A percentile compares a stretch with the other conserved stretches of the same genome.
These are phyloP conservation scores for Brotula barbata DNA, from an alignment of 2,797 vertebrate genomes.

Conservation along the genomic window DNA sequence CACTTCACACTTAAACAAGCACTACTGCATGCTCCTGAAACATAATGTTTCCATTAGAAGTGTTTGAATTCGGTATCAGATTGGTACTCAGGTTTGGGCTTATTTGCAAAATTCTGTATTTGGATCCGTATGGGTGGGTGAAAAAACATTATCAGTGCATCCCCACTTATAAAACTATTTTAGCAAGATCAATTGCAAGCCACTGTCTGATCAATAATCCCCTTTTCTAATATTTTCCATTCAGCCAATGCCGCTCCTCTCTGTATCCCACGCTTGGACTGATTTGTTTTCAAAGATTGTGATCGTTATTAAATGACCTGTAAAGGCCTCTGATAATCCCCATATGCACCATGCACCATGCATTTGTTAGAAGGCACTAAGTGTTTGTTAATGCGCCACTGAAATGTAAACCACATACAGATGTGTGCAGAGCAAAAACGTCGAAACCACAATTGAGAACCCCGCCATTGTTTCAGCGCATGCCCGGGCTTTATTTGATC, in stretches of 20 bases:
- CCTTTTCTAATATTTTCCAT: constrained; percentile 45
- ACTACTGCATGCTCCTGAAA: too few relatives aligned
- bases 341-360: constrained; percentile 60
- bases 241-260: constrained; percentile 37
- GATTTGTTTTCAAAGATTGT: constrained; percentile 66
- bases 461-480: constrained; percentile 47
- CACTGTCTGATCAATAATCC: constrained; percentile 32
- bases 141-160: too few relatives aligned
- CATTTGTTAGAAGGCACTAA: constrained; percentile 56
- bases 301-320: constrained; percentile 75
- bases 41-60: too few relatives aligned
- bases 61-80: too few relatives aligned
- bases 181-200: constrained; percentile 25
- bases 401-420: constrained; percentile 72
- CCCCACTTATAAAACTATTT: too few relatives aligned
- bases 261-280: constrained; percentile 56
- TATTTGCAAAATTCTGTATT: too few relatives aligned
- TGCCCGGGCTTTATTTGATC: constrained; percentile 44
- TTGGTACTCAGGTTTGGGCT: too few relatives aligned
- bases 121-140: constrained; percentile 9
- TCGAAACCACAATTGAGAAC: constrained; percentile 45
- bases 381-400: constrained; percentile 70
- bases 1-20: too few relatives aligned
- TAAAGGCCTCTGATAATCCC: constrained; percentile 75
- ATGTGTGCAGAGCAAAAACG: constrained; percentile 67